phyloP scores from a whole-genome alignment of 2,888 invertebrate species.

The Plagodis dolabraria region DNA sequence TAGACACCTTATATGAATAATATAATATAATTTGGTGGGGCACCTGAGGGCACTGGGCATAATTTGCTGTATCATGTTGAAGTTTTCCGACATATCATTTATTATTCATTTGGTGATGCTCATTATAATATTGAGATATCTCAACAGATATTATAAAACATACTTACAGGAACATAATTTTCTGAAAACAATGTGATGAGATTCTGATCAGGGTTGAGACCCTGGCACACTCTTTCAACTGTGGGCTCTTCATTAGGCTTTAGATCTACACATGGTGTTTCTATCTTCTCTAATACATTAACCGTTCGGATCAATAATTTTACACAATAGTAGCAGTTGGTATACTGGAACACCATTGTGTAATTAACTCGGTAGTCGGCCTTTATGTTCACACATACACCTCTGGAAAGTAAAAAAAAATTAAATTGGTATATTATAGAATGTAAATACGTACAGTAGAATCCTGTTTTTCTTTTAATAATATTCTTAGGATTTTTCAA shows the following conservation, averaged over 20 bases:
- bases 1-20: too few relatives aligned
- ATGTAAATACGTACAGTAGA: too few relatives aligned
- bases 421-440: not conserved
- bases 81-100: not conserved
- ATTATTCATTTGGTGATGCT: not conserved
- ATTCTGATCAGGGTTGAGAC: conserved; percentile 91
- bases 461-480: too few relatives aligned
- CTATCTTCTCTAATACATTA: conserved; percentile 95
- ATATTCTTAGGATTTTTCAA: too few relatives aligned
- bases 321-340: conserved; percentile 93
- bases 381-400: conserved; percentile 89
- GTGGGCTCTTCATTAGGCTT: conserved; percentile 87
- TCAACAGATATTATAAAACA: conserved; percentile 11
- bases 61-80: too few relatives aligned
- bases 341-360: conserved; percentile 91
- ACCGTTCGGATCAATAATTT: conserved; percentile 93
- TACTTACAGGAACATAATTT: conserved; percentile 91
- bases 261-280: conserved; percentile 92
- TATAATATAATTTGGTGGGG: too few relatives aligned
- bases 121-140: not conserved
- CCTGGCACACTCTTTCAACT: conserved; percentile 90
- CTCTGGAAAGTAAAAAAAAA: conserved; percentile 67
- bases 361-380: conserved; percentile 92
- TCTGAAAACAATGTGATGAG: conserved; percentile 94
- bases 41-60: too few relatives aligned